Evolutionary conservation across 1,140 invertebrate genomes (phyloP).

Genomic region (Littorina saxatilis): DNA sequence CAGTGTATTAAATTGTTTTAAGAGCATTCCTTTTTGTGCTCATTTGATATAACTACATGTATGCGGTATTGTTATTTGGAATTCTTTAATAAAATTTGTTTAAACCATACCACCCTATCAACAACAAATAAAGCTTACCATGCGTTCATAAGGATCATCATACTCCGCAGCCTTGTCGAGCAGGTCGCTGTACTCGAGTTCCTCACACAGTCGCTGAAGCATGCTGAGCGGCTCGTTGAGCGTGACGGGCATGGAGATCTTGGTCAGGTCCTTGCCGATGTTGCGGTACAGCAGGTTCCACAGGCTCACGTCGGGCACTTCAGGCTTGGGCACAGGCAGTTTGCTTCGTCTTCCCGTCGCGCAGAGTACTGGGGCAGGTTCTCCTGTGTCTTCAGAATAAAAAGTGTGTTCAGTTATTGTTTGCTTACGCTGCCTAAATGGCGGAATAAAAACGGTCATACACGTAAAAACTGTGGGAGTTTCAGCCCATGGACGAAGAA

Average conservation of each 20-base stretch:
- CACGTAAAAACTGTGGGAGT: too few relatives aligned
- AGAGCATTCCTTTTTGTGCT: too few relatives aligned
- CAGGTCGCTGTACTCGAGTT: conserved; percentile 75
- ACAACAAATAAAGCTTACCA: too few relatives aligned
- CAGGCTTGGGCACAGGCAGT: conserved; percentile 84
- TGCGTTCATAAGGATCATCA: conserved; percentile 72
- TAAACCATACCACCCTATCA: too few relatives aligned
- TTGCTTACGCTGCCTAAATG: too few relatives aligned
- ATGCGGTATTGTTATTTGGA: too few relatives aligned
- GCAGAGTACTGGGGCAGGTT: conserved; percentile 52
- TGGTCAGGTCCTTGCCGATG: conserved; percentile 83
- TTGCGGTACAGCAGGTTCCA: conserved; percentile 90
- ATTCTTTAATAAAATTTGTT: too few relatives aligned
- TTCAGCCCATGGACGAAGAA: too few relatives aligned
- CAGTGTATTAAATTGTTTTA: too few relatives aligned
- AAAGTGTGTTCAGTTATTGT: background rate
- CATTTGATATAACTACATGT: too few relatives aligned
- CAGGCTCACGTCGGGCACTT: conserved; percentile 84
- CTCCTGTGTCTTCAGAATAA: conserved; percentile 57
- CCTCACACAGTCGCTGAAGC: conserved; percentile 74
- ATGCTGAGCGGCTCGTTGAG: conserved; percentile 75
- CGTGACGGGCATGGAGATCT: conserved; percentile 75
- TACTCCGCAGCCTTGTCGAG: conserved; percentile 71
- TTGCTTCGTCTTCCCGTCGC: conserved; percentile 83
- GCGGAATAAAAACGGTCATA: too few relatives aligned